These are phyloP conservation scores for Andrena haemorrhoa DNA, from an alignment of 2,888 invertebrate species.

Conservation along the genomic window DNA sequence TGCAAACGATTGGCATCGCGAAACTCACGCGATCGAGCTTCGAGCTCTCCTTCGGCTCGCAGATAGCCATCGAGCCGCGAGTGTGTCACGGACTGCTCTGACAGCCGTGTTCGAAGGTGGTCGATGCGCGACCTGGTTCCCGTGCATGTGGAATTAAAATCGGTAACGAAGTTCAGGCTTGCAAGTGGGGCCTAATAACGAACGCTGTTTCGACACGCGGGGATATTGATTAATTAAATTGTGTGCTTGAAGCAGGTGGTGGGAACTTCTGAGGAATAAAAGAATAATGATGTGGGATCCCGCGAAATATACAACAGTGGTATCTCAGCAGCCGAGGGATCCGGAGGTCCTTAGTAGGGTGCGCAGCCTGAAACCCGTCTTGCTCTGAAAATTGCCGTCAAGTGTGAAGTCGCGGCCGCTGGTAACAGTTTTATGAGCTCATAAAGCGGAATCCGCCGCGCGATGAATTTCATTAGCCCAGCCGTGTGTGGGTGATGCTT, in stretches of 20 bases:
- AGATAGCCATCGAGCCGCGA: conserved; percentile 5
- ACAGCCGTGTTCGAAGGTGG: conserved; percentile 30
- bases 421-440: conserved; percentile 69
- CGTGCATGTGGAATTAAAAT: conserved; percentile 47
- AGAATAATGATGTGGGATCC: too few species aligned
- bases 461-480: conserved; percentile 58
- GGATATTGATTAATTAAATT: too few species aligned
- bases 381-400: conserved; percentile 14
- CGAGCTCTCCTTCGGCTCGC: neutral
- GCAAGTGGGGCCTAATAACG: neutral
- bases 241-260: too few species aligned
- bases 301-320: neutral
- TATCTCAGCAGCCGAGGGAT: conserved; percentile 11
- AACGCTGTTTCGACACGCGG: too few species aligned
- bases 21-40: conserved; percentile 63
- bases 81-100: conserved; percentile 33
- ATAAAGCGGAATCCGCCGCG: conserved; percentile 55
- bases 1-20: conserved; percentile 57
- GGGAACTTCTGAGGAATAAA: too few species aligned
- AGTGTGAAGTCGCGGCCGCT: conserved; percentile 27
- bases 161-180: conserved; percentile 16
- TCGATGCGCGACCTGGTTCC: conserved; percentile 58
- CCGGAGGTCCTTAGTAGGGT: conserved; percentile 32
- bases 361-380: conserved; percentile 26
- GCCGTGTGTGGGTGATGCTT: neutral